phyloP scores from a whole-genome alignment of 2,113 vertebrate genomes.

The Gasterosteus nipponicus region DNA sequence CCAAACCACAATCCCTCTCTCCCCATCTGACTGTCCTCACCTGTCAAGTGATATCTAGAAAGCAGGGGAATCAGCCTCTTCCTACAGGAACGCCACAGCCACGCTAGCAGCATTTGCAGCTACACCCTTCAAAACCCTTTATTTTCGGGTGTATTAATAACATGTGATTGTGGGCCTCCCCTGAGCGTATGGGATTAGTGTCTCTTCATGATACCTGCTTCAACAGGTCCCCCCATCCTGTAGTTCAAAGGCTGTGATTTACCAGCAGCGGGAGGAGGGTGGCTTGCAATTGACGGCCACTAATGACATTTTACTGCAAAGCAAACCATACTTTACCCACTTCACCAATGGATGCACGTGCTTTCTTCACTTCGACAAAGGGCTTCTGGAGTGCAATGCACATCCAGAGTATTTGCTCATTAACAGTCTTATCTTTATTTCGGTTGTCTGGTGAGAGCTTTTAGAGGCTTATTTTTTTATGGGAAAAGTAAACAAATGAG shows the following conservation, averaged over 20 bases:
- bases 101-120: constrained; percentile 39
- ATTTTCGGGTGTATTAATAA: constrained; percentile 49
- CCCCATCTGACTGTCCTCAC: constrained; percentile 30
- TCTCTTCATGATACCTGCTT: constrained; percentile 21
- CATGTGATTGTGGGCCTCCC: constrained; percentile 48
- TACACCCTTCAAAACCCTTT: constrained; percentile 61
- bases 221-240: constrained; percentile 25
- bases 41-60: constrained; percentile 58
- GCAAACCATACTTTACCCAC: background rate
- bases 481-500: background rate
- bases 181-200: constrained; percentile 38
- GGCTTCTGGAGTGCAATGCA: background rate
- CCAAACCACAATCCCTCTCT: constrained; percentile 15
- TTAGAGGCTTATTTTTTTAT: background rate
- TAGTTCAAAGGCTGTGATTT: constrained; percentile 34
- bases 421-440: constrained; percentile 2
- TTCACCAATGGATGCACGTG: background rate
- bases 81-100: constrained; percentile 53
- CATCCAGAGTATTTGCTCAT: background rate
- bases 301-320: constrained; percentile 38
- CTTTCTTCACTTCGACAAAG: background rate
- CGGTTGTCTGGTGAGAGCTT: constrained; percentile 34
- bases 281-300: constrained; percentile 14
- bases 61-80: constrained; percentile 41
- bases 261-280: constrained; percentile 4